These are phyloP conservation scores for Enteromius radiatus DNA, from an alignment of 2,797 vertebrate genomes.

Conservation along the genomic window DNA sequence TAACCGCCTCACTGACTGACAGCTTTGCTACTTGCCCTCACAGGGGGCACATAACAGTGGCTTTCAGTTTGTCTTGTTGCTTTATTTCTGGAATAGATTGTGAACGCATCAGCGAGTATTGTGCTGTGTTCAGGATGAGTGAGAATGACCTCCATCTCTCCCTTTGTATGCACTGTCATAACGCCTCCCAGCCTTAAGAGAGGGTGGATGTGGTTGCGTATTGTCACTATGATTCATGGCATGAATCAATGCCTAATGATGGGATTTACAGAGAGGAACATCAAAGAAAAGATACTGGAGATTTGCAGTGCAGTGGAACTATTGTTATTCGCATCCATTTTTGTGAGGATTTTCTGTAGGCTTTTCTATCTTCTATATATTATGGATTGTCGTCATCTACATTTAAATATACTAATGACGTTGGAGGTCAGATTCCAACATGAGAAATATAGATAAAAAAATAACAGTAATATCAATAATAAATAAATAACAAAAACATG, in stretches of 20 bases:
- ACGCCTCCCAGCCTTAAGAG: slow-evolving; percentile 42
- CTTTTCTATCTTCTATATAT: background rate
- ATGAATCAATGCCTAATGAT: slow-evolving; percentile 52
- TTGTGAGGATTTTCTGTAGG: slow-evolving; percentile 19
- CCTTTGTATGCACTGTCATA: slow-evolving; percentile 63
- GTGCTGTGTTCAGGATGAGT: slow-evolving; percentile 67
- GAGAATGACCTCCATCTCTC: slow-evolving; percentile 58
- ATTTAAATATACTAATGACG: background rate
- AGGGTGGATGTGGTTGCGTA: slow-evolving; percentile 50
- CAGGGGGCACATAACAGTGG: slow-evolving; percentile 45
- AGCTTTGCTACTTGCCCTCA: slow-evolving; percentile 59
- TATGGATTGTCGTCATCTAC: slow-evolving; percentile 15
- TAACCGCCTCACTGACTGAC: slow-evolving; percentile 58
- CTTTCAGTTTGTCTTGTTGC: slow-evolving; percentile 70
- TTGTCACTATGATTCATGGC: slow-evolving; percentile 51
- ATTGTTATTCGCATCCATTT: slow-evolving; percentile 22
- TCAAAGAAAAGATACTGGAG: slow-evolving; percentile 54
- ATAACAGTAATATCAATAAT: background rate
- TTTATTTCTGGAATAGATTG: slow-evolving; percentile 68
- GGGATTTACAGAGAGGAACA: slow-evolving; percentile 55
- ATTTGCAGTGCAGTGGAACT: slow-evolving; percentile 26
- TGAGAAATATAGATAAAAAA: background rate
- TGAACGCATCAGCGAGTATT: slow-evolving; percentile 68
- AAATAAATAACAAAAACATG: background rate
- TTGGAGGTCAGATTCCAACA: background rate